Evolutionary conservation across 2,888 invertebrate species (phyloP).

Genomic region (Frankliniella intonsa): DNA sequence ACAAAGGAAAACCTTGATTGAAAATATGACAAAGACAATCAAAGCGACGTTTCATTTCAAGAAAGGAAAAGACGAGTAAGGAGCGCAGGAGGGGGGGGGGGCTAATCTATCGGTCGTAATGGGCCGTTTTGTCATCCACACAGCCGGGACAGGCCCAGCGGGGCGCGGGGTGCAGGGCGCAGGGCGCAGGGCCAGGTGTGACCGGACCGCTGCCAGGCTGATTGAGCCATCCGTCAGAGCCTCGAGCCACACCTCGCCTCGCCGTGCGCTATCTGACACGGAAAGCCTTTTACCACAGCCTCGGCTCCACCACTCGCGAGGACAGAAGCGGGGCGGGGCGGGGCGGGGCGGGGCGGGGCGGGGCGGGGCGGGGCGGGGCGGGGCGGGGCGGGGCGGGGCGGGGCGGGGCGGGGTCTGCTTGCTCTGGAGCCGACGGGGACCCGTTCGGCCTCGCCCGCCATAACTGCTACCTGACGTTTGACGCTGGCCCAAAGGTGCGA

Average conservation of each 20-base stretch:
- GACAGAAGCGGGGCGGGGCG: not conserved
- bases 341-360: not conserved
- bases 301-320: too few species aligned
- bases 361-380: too few species aligned
- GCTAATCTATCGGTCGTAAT: not conserved
- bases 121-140: not conserved
- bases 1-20: not conserved
- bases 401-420: not conserved
- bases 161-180: not conserved
- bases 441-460: too few species aligned
- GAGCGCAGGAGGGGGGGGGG: too few species aligned
- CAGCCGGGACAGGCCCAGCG: too few species aligned
- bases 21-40: too few species aligned
- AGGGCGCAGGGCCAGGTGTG: too few species aligned
- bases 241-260: not conserved
- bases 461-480: too few species aligned
- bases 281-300: constrained; percentile 10
- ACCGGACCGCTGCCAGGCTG: not conserved
- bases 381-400: not conserved
- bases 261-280: not conserved
- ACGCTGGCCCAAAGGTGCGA: not conserved
- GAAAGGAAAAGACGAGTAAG: not conserved
- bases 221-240: not conserved
- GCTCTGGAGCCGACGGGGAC: too few species aligned
- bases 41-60: not conserved